phyloP scores from a whole-genome alignment of 2,888 invertebrate genomes.

The Lepidocyrtoides sp. region DNA sequence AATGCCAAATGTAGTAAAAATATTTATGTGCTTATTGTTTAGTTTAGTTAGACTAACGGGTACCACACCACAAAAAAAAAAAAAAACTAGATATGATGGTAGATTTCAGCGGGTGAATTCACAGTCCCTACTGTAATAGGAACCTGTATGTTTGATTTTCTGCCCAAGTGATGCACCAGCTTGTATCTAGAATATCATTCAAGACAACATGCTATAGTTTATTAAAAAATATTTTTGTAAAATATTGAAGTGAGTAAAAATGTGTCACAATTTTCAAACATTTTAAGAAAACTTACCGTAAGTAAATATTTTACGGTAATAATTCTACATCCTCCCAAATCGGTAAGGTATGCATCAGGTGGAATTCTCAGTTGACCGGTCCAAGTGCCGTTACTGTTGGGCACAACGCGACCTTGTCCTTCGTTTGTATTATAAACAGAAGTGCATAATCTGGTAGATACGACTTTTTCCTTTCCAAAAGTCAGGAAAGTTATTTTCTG shows the following conservation, averaged over 20 bases:
- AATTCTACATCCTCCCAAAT: slow-evolving; percentile 53
- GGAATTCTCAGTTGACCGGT: slow-evolving; percentile 26
- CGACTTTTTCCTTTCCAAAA: slow-evolving; percentile 36
- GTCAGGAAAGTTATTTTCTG: slow-evolving; percentile 25
- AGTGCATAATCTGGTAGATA: neutral
- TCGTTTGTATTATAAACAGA: neutral
- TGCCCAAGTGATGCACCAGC: neutral
- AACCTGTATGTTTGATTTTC: slow-evolving; percentile 24
- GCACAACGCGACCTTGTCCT: neutral
- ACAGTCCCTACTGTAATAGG: slow-evolving; percentile 54
- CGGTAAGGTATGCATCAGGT: neutral
- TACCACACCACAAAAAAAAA: too few species aligned
- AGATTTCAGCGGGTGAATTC: neutral
- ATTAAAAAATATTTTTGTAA: too few species aligned
- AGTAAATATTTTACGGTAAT: slow-evolving; percentile 22
- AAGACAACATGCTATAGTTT: slow-evolving; percentile 9
- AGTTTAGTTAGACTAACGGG: too few species aligned
- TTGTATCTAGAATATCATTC: slow-evolving; percentile 16
- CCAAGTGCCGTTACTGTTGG: neutral
- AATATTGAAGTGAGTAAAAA: neutral
- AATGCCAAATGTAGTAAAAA: too few species aligned
- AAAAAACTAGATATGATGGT: neutral
- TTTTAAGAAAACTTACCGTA: too few species aligned
- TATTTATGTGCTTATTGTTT: too few species aligned
- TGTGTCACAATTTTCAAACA: too few species aligned